Evolutionary conservation across 2,888 invertebrate species (phyloP).

Genomic region (Tholera decimalis): DNA sequence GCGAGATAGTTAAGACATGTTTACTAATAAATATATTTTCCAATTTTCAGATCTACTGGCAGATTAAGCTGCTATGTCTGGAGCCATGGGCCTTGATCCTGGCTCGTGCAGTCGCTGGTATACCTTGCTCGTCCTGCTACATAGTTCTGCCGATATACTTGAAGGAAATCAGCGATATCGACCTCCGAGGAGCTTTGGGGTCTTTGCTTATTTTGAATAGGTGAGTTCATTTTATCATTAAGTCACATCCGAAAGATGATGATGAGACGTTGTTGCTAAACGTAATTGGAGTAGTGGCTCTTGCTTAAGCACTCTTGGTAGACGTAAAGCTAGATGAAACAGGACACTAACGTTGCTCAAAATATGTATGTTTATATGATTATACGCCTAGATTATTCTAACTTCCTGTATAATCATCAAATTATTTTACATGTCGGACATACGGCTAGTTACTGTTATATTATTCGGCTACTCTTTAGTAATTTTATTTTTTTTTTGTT

Average conservation of each 20-base stretch:
- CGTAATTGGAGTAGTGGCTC: neutral
- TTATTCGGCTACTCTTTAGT: no score
- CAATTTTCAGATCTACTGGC: constrained; percentile 83
- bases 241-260: no score
- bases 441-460: no score
- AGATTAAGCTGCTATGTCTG: constrained; percentile 82
- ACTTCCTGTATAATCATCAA: no score
- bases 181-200: constrained; percentile 84
- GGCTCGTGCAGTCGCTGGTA: constrained; percentile 85
- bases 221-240: constrained; percentile 64
- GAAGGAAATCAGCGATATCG: constrained; percentile 88
- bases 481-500: no score
- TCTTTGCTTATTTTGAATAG: constrained; percentile 87
- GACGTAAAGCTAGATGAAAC: no score
- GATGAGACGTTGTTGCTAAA: no score
- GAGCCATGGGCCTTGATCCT: constrained; percentile 86
- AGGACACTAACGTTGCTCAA: no score
- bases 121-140: constrained; percentile 88
- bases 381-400: no score
- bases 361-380: no score
- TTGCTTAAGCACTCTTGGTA: neutral
- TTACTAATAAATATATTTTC: neutral
- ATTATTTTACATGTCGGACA: no score
- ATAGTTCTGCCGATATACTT: constrained; percentile 87
- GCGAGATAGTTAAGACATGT: neutral